Conservation (phyloP, 2,888 invertebrate species). For the Drosophila greeni region DNA sequence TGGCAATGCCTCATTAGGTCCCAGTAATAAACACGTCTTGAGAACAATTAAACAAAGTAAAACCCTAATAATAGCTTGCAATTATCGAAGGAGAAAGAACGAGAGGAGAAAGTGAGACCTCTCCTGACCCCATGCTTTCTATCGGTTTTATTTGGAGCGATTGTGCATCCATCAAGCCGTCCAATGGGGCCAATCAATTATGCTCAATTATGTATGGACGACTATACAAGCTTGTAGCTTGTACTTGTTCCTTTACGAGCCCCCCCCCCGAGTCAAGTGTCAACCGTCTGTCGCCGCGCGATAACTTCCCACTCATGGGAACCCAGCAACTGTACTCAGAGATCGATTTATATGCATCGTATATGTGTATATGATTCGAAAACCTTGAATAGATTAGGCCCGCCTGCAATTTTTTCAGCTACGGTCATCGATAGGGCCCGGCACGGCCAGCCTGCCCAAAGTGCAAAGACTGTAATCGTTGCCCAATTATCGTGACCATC, state of each 20-base stretch:
- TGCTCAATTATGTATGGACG: conserved; percentile 59
- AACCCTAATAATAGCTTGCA: conserved; percentile 1
- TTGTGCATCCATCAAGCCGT: conserved; percentile 28
- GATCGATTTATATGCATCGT: conserved; percentile 29
- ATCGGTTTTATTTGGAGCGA: conserved; percentile 14
- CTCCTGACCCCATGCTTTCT: conserved; percentile 17
- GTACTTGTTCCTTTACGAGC: conserved; percentile 33
- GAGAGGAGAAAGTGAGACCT: conserved; percentile 5
- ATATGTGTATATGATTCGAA: conserved; percentile 16
- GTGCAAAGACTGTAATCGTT: conserved; percentile 54
- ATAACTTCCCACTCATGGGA: conserved; percentile 49
- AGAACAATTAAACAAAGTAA: conserved; percentile 5
- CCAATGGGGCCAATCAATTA: conserved; percentile 61
- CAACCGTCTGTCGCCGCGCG: conserved; percentile 40
- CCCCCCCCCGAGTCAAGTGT: conserved; percentile 32
- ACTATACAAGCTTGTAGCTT: conserved; percentile 22
- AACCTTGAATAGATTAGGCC: conserved; percentile 43
- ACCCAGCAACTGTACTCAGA: conserved; percentile 34
- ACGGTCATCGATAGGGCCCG: conserved; percentile 19
- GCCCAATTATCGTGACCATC: conserved; percentile 37
- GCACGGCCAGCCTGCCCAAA: conserved; percentile 39
- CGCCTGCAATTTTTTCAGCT: conserved; percentile 31
- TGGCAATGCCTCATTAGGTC: not conserved
- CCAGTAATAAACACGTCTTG: not conserved
- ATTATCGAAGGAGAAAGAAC: not conserved